Percentiles rank a stretch among this genome's conserved stretches.
Evolutionary conservation across 2,888 invertebrate species (phyloP).

Genomic region (Megastigmus dorsalis): DNA sequence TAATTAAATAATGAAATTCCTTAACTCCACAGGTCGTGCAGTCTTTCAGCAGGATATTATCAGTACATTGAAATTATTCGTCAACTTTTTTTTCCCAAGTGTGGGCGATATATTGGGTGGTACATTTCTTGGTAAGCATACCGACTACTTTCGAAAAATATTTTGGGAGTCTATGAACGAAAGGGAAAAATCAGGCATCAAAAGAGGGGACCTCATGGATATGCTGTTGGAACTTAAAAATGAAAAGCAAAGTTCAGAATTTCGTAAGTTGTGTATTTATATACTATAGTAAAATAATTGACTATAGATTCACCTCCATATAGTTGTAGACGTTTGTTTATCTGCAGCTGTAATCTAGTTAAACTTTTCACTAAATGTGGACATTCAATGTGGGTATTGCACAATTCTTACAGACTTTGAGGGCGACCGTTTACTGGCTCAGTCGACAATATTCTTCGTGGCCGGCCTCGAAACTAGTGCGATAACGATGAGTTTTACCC

Average conservation of each 20-base stretch:
- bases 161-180: constrained; percentile 66
- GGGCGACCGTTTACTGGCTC: constrained; percentile 64
- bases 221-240: constrained; percentile 63
- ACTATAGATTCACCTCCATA: no score
- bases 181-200: constrained; percentile 58
- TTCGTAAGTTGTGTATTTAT: no score
- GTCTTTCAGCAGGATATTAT: neutral
- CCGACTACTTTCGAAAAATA: constrained; percentile 63
- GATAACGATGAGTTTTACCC: constrained; percentile 60
- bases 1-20: no score
- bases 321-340: no score
- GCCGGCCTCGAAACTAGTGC: constrained; percentile 66
- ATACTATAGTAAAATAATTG: no score
- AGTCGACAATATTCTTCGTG: constrained; percentile 65
- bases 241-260: constrained; percentile 56
- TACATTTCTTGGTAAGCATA: constrained; percentile 56
- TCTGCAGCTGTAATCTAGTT: no score
- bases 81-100: constrained; percentile 63
- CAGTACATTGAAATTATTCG: constrained; percentile 44
- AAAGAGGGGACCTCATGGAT: constrained; percentile 67
- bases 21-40: constrained; percentile 18
- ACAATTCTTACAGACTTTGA: constrained; percentile 60
- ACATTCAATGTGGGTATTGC: no score
- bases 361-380: no score
- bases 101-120: constrained; percentile 35